Base-by-base conservation (phyloP, 2,888 invertebrate species). In the Microplitis deprimator region DNA sequence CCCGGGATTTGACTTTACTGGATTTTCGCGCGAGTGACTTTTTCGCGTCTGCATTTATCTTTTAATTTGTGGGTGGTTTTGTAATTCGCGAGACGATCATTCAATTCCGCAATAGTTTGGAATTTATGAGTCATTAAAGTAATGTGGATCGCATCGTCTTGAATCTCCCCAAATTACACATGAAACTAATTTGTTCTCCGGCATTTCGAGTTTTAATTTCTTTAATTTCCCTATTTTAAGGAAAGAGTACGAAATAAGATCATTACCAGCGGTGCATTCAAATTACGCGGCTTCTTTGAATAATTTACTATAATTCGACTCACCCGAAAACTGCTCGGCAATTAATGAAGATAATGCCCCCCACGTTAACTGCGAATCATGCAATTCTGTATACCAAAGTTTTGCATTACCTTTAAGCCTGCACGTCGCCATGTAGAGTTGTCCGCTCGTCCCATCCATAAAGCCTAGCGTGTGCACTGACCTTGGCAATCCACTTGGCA, bases 101-200 rank as follows among this genome's bases (percentile, higher is more conserved):
- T 20, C 29, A 65, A 29, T 5, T 29, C 65, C 8, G 65, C 38
- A 29, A 65, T 65, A 29, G 65, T 65, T 29, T 5, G 13, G 10
- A 29, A 29, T 64, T 73, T 73, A 4, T 68, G 50, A 5, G 75
- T 13, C 16, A 75, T 61, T 17, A 75, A 59, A 41, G 39, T 39
- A 17, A 16, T 68, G n/a, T 62, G 39, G 16, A 75, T 60, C 10
- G 29, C 20, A n/a, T 73, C 78, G 40, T 78, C 75, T 40, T 71
- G 67, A n/a, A 75, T 78, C 17, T 75, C 75, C 8, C 70, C 71
- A 17, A 17, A 50, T 59, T 10, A 78, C 72, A 29, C 65, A 75
- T 61, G 75, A 60, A 16, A 78, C 75, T 5, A 75, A 38, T 38
- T 72, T 40, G 1, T 75, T 29, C 20, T 78, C 75, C 10, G 78